Evolutionary conservation across 2,113 vertebrate species (phyloP).

Genomic region (Epinephelus moara): DNA sequence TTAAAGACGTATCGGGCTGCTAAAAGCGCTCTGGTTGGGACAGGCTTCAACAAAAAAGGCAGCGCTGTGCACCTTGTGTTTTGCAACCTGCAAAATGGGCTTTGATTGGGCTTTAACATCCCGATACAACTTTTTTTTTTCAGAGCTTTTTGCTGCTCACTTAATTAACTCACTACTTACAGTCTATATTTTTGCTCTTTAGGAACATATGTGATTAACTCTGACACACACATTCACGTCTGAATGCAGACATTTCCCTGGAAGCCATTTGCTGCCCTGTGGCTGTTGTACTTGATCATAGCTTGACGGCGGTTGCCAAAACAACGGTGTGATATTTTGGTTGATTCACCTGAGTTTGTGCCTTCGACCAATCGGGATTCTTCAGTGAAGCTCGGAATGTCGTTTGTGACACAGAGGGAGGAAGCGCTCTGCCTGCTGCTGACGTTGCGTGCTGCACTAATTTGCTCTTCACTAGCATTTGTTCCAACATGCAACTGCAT

Average conservation of each 20-base stretch:
- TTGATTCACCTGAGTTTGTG: not conserved
- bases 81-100: too few relatives aligned
- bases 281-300: not conserved
- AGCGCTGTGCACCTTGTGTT: too few relatives aligned
- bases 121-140: not conserved
- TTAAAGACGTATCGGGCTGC: too few relatives aligned
- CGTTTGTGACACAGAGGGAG: constrained; percentile 4
- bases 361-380: constrained; percentile 8
- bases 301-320: constrained; percentile 23
- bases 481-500: constrained; percentile 22
- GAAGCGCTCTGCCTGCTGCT: not conserved
- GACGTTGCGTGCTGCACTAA: not conserved
- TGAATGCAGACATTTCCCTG: not conserved
- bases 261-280: not conserved
- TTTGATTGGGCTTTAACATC: not conserved
- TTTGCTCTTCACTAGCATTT: not conserved
- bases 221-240: not conserved
- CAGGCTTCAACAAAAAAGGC: too few relatives aligned
- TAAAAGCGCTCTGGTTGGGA: too few relatives aligned
- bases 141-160: not conserved
- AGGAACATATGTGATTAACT: not conserved
- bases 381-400: not conserved
- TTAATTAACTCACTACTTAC: too few relatives aligned
- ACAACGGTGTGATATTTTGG: not conserved
- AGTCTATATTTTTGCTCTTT: not conserved